Conservation (phyloP, 1,140 invertebrate genomes). For the Nasonia giraulti region DNA sequence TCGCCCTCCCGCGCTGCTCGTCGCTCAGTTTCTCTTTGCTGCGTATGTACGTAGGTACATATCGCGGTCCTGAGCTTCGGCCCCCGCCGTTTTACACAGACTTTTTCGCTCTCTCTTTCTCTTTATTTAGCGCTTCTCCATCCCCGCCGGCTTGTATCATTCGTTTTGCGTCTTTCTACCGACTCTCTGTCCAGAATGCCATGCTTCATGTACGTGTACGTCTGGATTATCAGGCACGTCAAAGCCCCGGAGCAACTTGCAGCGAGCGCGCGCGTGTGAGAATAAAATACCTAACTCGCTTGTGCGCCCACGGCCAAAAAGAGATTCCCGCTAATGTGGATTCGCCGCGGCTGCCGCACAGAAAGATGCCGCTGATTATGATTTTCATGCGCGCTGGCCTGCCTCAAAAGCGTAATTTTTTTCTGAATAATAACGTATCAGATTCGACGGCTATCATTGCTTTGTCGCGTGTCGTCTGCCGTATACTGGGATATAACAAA, state of each 20-base stretch:
- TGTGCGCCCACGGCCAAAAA: neutral
- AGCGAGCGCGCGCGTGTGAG: neutral
- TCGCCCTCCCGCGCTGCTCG: conserved; percentile 32
- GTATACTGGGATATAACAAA: neutral
- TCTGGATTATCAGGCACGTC: conserved; percentile 65
- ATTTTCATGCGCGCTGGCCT: neutral
- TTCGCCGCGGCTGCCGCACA: neutral
- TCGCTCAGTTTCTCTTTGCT: conserved; percentile 18
- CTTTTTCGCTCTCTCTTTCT: conserved; percentile 39
- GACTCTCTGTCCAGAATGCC: conserved; percentile 57
- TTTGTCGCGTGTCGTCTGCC: neutral
- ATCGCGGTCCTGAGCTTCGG: conserved; percentile 22
- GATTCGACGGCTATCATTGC: neutral
- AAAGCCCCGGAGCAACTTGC: conserved; percentile 56
- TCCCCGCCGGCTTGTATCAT: conserved; percentile 12
- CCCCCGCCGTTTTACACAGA: conserved; percentile 49
- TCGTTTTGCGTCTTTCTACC: conserved; percentile 40
- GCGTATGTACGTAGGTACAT: neutral
- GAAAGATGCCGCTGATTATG: conserved; percentile 22
- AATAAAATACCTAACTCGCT: conserved; percentile 22
- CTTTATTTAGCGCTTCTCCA: conserved; percentile 43
- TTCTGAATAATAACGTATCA: neutral
- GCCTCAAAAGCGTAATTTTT: neutral
- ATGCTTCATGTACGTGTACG: conserved; percentile 44
- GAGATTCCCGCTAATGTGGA: conserved; percentile 46